Conservation (phyloP, 2,888 invertebrate species). For the Hypomecis atomaria region DNA sequence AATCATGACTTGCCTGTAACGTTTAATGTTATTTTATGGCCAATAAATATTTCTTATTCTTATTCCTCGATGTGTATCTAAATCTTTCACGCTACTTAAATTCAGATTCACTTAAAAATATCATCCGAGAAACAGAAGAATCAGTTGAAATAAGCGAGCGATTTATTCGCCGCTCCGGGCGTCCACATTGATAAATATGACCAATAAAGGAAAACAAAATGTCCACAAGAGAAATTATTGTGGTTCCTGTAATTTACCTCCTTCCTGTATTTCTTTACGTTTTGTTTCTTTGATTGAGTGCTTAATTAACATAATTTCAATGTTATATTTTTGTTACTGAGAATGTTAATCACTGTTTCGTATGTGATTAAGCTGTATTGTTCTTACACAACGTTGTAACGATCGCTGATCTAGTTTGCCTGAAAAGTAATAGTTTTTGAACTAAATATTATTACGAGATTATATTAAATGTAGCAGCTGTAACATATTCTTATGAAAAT, state of each 20-base stretch:
- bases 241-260: slow-evolving; percentile 63
- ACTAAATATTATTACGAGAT: too few relatives aligned
- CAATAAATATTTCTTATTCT: too few relatives aligned
- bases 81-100: slow-evolving; percentile 35
- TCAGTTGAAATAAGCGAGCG: slow-evolving; percentile 62
- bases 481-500: too few relatives aligned
- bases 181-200: slow-evolving; percentile 73
- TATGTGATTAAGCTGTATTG: too few relatives aligned
- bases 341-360: too few relatives aligned
- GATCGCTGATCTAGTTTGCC: too few relatives aligned
- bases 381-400: too few relatives aligned
- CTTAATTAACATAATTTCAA: background rate
- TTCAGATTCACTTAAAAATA: slow-evolving; percentile 38
- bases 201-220: slow-evolving; percentile 78
- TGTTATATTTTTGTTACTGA: too few relatives aligned
- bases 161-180: slow-evolving; percentile 68
- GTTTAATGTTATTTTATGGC: too few relatives aligned
- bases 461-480: too few relatives aligned
- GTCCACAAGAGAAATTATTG: slow-evolving; percentile 72
- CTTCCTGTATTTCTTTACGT: slow-evolving; percentile 51
- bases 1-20: too few relatives aligned
- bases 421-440: too few relatives aligned
- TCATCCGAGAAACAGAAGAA: slow-evolving; percentile 55
- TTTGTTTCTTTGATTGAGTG: slow-evolving; percentile 44
- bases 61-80: background rate